Evolutionary conservation across 1,140 invertebrate genomes (phyloP), one percentile per base, ranked within the genome.

Genomic region (Magallana ariakensis): DNA sequence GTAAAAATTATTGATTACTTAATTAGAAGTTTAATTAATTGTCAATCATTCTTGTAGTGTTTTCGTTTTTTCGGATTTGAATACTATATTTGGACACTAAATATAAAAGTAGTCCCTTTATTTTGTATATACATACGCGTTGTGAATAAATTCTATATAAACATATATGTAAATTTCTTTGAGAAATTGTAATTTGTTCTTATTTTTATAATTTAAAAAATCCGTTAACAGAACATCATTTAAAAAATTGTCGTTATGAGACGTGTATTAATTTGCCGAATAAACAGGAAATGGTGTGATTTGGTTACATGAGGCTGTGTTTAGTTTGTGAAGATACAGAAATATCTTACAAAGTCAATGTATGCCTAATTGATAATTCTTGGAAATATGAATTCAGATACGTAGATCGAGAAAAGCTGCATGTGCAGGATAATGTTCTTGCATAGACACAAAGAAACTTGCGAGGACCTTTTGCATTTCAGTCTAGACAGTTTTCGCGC

Each of bases 311-410:
- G 19, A 56, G 54, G 54, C 56, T 55, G 56, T 56, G 81, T 83
- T 54, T 56, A n/a, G 46, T 54, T 55, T 26, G 81, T 56, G 19
- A n/a, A 56, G 22, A 83, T 22, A 83, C 13, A 83, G 11, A 54
- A n/a, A 57, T 33, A 15, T 66, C 87, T 46, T 56, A 26, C 58
- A n/a, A 13, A 55, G 53, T 84, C 46, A 58, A 66, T 86, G 15
- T 7, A 33, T 80, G 58, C 33, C 70, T 33, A 22, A 26, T 10
- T 13, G 22, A 26, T 75, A 8, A 33, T 75, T 11, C 22, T 10
- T 26, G 13, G 22, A 75, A 13, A 9, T 75, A 75, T 75, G 66
- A 2, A 9, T 75, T 9, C 66, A 75, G 22, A 75, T 46, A 75
- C 66, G 10, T 75, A 26, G 33, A 75, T 11, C 13, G 58, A 13